Evolutionary conservation across 2,888 invertebrate species (phyloP).

Genomic region (Acanthosoma haemorrhoidale): DNA sequence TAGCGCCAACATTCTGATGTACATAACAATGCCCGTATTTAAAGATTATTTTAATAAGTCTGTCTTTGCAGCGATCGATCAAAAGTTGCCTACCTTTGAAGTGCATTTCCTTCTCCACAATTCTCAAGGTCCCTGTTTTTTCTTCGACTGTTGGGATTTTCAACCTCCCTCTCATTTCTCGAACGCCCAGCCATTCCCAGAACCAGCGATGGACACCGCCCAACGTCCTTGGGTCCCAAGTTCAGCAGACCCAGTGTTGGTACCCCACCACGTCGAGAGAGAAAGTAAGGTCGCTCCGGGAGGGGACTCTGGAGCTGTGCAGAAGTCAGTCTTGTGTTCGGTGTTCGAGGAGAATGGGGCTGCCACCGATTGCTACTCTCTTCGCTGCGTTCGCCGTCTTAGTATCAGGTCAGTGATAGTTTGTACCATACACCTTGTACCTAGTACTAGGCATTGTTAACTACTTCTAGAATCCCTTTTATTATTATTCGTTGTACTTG

Average conservation of each 20-base stretch:
- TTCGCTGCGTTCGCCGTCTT: neutral
- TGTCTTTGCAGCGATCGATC: too few species aligned
- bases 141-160: too few species aligned
- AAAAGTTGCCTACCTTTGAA: too few species aligned
- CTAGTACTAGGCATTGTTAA: too few species aligned
- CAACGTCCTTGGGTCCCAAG: neutral
- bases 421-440: neutral
- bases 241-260: neutral
- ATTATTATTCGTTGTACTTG: too few species aligned
- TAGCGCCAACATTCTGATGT: too few species aligned
- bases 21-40: too few species aligned
- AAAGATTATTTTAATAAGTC: too few species aligned
- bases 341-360: conserved; percentile 20
- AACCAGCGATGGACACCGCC: neutral
- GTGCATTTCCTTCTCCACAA: too few species aligned
- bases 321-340: conserved; percentile 11
- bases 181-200: neutral
- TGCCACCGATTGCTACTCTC: neutral
- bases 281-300: conserved; percentile 6
- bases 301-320: neutral
- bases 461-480: too few species aligned
- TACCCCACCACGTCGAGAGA: conserved; percentile 3
- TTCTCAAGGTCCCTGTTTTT: too few species aligned
- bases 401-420: neutral
- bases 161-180: neutral